Evolutionary conservation across 2,888 invertebrate genomes (phyloP).

Genomic region (Fragum sueziense): DNA sequence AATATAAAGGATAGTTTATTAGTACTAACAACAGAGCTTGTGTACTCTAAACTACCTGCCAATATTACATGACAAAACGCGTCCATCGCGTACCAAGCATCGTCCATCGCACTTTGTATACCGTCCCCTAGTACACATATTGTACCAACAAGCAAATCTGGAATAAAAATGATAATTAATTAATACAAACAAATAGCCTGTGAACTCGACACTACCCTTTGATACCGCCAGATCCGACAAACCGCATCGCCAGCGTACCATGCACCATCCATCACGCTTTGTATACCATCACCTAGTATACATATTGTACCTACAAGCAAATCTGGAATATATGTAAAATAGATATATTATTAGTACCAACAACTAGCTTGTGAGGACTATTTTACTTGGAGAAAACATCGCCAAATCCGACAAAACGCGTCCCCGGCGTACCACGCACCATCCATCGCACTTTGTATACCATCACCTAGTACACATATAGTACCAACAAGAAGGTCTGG

Average conservation of each 20-base stretch:
- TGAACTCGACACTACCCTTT: no score
- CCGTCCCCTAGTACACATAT: constrained; percentile 37
- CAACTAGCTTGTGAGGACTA: no score
- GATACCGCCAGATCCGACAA: no score
- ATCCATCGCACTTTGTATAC: constrained; percentile 25
- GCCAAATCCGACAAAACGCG: constrained; percentile 43
- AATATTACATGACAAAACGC: no score
- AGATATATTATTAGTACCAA: no score
- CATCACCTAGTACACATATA: constrained; percentile 37
- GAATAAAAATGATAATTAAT: no score
- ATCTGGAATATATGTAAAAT: no score
- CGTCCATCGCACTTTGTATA: constrained; percentile 26
- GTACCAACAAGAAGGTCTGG: constrained; percentile 38
- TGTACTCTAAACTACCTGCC: no score
- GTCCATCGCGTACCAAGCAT: constrained; percentile 49
- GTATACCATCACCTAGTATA: constrained; percentile 35
- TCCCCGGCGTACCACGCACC: constrained; percentile 55
- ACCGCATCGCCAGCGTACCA: constrained; percentile 51
- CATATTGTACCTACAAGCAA: no score
- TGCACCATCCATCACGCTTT: constrained; percentile 30
- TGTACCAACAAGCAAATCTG: constrained; percentile 38
- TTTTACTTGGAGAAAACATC: no score
- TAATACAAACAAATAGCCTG: no score
- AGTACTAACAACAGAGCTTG: no score
- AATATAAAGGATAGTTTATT: background rate